These are phyloP conservation scores for Chironomus riparius DNA, from an alignment of 2,888 invertebrate genomes.

Conservation along the genomic window DNA sequence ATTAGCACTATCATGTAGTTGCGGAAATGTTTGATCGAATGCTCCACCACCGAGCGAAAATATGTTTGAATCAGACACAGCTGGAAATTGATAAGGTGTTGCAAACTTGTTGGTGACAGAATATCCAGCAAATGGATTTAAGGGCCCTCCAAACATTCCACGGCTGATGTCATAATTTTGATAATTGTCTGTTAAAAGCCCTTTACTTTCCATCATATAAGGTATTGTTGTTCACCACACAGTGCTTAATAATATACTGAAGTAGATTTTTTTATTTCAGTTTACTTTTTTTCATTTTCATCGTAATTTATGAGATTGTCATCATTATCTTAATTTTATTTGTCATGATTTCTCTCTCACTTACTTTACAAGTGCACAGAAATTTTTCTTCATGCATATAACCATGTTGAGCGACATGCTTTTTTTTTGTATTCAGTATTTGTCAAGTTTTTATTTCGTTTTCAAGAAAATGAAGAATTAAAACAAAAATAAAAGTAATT, in stretches of 20 bases:
- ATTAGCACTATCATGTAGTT: neutral
- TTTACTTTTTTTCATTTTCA: too few relatives aligned
- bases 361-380: neutral
- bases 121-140: neutral
- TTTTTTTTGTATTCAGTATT: too few relatives aligned
- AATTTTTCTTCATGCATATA: neutral
- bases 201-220: neutral
- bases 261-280: neutral
- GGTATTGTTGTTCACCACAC: neutral
- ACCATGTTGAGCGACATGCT: too few relatives aligned
- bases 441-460: too few relatives aligned
- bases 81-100: constrained; percentile 11
- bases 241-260: neutral
- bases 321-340: too few relatives aligned
- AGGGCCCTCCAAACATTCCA: neutral
- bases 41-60: neutral
- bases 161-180: neutral
- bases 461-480: too few relatives aligned
- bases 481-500: too few relatives aligned
- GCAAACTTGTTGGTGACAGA: neutral
- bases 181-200: neutral
- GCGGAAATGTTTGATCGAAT: neutral
- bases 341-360: too few relatives aligned
- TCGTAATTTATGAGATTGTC: neutral
- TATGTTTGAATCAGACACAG: neutral